phyloP scores from a whole-genome alignment of 2,888 invertebrate genomes.

The Pandemis cinnamomeana region DNA sequence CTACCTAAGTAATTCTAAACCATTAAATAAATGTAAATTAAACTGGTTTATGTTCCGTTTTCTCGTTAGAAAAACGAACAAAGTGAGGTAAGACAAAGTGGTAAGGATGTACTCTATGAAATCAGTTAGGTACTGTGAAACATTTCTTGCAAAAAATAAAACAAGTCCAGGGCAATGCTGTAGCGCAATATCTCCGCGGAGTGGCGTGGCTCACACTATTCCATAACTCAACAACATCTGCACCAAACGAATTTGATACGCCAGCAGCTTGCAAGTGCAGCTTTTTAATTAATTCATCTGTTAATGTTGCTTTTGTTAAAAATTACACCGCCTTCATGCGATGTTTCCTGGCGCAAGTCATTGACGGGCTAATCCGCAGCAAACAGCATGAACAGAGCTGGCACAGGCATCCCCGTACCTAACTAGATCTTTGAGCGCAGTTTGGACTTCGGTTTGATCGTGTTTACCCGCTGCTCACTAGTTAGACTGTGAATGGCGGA shows the following conservation, averaged over 20 bases:
- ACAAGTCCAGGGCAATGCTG: conserved; percentile 44
- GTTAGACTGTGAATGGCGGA: conserved; percentile 75
- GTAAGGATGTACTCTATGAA: neutral
- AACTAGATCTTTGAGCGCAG: conserved; percentile 81
- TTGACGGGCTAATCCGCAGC: conserved; percentile 54
- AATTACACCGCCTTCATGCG: conserved; percentile 52
- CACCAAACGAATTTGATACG: conserved; percentile 37
- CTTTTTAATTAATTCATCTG: conserved; percentile 45
- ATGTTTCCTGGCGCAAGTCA: conserved; percentile 49
- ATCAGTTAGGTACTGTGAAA: neutral
- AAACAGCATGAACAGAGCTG: conserved; percentile 49
- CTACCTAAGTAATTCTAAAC: too few relatives aligned
- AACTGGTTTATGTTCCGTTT: neutral
- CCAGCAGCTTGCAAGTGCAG: conserved; percentile 21
- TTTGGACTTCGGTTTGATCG: conserved; percentile 77
- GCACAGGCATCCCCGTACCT: conserved; percentile 65
- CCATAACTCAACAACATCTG: conserved; percentile 46
- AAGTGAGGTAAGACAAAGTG: neutral
- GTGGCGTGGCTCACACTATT: conserved; percentile 42
- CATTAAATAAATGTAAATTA: too few relatives aligned
- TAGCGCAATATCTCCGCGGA: conserved; percentile 49
- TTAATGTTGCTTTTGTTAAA: conserved; percentile 36
- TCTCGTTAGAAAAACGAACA: neutral
- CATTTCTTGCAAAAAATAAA: conserved; percentile 47
- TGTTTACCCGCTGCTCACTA: conserved; percentile 73